Evolutionary conservation across 1,140 invertebrate species (phyloP), one percentile per base, ranked within the genome.

Genomic region (Microplitis mediator): DNA sequence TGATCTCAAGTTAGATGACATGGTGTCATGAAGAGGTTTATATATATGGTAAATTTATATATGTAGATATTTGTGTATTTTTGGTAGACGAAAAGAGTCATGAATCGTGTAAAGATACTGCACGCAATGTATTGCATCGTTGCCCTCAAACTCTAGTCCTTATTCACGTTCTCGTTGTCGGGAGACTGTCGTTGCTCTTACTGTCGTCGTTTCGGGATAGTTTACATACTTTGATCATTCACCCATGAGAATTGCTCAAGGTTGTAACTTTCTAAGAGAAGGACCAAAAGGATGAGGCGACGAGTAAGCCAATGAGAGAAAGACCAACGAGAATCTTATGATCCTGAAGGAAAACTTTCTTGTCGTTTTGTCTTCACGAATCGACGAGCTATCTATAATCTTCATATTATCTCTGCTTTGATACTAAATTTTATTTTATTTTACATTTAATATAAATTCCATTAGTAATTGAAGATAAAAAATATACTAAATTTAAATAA

Each of bases 161-260:
- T 13, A 35, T 45, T n/a, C 36, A 36, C 63, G 36, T 45, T 39
- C 13, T n/a, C 63, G 34, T n/a, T 14, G 13, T 16, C 36, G 11
- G 13, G 36, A 65, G 45, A 31, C 13, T 65, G 36, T 35, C 63
- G 60, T 9, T 8, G 31, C 32, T 31, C 11, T n/a, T n/a, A 16
- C 39, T 45, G 39, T 45, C 39, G 58, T 14, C 58, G 32, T 60
- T 13, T n/a, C 35, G n/a, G 63, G 54, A 74, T 72, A 75, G 74
- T 75, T 75, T 75, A 72, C 74, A 75, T 75, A 75, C 69, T 75
- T 75, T 75, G 74, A 75, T 75, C 74, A 66, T 71, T 72, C 70
- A 69, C 35, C 70, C 74, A 72, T 64, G 74, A 69, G 70, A 75
- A 69, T 72, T 63, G 66, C 69, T 69, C 70, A 72, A 63, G 74